Evolutionary conservation across 2,797 vertebrate species (phyloP).

Genomic region (Pipistrellus kuhlii): DNA sequence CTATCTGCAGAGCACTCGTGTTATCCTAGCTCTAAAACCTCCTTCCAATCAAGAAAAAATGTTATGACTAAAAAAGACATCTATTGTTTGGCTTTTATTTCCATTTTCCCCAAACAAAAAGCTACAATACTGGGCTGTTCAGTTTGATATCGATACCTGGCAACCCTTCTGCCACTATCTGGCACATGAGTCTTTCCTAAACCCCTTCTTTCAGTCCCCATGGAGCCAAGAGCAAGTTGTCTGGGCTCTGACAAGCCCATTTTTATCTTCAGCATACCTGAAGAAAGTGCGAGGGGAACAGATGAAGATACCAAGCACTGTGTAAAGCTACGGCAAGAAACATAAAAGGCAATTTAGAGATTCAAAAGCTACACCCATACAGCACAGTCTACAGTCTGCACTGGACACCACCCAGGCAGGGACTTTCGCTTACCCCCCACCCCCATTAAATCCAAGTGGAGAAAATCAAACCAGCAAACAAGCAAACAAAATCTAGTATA

Average conservation of each 20-base stretch:
- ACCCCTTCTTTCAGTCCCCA: background rate
- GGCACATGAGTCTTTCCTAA: background rate
- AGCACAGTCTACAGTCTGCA: background rate
- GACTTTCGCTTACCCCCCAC: background rate
- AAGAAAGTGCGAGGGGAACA: background rate
- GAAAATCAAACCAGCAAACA: background rate
- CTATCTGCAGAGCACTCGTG: background rate
- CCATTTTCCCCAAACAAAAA: constrained; percentile 33
- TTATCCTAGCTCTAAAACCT: constrained; percentile 28
- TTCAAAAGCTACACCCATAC: background rate
- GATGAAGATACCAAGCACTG: background rate
- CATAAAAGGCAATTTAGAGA: background rate
- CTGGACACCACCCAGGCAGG: background rate
- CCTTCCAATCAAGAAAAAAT: constrained; percentile 23
- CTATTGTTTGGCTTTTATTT: constrained; percentile 20
- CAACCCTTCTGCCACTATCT: background rate
- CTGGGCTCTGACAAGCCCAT: background rate
- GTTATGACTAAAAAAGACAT: constrained; percentile 39
- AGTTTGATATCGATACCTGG: background rate
- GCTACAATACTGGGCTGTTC: background rate
- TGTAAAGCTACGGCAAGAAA: background rate
- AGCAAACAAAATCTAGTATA: background rate
- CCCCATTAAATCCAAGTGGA: background rate
- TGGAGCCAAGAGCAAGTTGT: background rate
- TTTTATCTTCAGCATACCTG: constrained; percentile 29